Conservation (phyloP, 2,888 invertebrate species). For the Abrostola triplasia region DNA sequence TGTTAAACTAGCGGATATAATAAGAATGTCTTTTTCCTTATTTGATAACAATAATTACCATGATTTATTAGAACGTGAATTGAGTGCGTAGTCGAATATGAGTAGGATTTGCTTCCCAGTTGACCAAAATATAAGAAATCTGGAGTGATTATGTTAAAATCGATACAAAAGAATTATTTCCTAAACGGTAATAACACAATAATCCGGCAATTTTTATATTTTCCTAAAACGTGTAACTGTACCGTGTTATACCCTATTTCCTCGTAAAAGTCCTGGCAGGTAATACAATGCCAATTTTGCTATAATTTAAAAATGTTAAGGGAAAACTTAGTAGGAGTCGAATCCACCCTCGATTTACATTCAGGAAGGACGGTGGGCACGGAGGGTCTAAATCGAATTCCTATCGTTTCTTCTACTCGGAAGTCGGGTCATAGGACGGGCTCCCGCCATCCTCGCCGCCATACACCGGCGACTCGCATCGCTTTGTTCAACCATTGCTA, state of each 20-base stretch:
- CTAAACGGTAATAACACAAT: too few species aligned
- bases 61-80: too few species aligned
- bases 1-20: too few species aligned
- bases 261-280: constrained; percentile 26
- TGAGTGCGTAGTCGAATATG: too few species aligned
- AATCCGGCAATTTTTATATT: too few species aligned
- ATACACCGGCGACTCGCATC: constrained; percentile 44
- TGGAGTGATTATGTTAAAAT: too few species aligned
- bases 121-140: too few species aligned
- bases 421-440: constrained; percentile 68
- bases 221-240: background rate
- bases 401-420: constrained; percentile 78
- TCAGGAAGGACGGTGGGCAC: constrained; percentile 77
- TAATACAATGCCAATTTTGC: constrained; percentile 64
- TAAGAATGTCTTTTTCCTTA: too few species aligned
- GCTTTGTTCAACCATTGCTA: constrained; percentile 57
- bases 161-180: too few species aligned
- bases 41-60: too few species aligned
- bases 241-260: constrained; percentile 17
- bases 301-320: constrained; percentile 75
- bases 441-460: constrained; percentile 51
- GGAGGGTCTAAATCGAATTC: constrained; percentile 85
- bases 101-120: too few species aligned
- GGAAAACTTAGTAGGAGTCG: constrained; percentile 72
- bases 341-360: constrained; percentile 82